A percentile compares a stretch with the other conserved stretches of the same genome.
Conservation (phyloP, 2,113 vertebrate species). For the Onychorhynchus coronatus region DNA sequence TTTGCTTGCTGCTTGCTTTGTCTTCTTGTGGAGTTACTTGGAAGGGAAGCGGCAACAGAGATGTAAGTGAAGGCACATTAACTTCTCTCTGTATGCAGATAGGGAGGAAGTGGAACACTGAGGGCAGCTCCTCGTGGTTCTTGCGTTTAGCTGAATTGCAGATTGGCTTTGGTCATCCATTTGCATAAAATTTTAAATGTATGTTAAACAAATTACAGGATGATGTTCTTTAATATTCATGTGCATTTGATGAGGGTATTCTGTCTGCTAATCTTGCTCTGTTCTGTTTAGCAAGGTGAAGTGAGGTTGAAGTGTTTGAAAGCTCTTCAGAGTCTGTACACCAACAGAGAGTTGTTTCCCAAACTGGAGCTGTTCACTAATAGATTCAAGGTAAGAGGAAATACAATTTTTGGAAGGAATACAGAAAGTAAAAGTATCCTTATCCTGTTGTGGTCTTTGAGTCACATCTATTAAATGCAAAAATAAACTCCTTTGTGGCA, state of each 20-base stretch:
- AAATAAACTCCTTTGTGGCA: neutral
- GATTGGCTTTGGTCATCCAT: neutral
- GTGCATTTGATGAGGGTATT: neutral
- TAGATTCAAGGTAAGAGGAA: constrained; percentile 91
- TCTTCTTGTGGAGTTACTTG: neutral
- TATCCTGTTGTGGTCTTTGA: neutral
- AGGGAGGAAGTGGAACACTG: neutral
- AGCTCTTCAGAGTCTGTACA: constrained; percentile 96
- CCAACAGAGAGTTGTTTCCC: constrained; percentile 95
- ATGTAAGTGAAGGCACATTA: neutral
- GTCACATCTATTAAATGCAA: neutral
- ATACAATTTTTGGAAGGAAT: neutral
- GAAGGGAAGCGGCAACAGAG: neutral
- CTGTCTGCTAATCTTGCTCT: constrained; percentile 29
- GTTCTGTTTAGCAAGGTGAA: constrained; percentile 91
- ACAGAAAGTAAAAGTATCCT: neutral
- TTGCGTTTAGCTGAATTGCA: neutral
- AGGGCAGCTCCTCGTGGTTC: neutral
- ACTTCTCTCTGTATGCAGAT: neutral
- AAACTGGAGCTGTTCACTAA: constrained; percentile 98
- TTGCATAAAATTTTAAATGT: constrained; percentile 7
- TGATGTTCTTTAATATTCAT: constrained; percentile 17
- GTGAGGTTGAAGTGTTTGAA: constrained; percentile 98
- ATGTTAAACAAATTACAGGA: constrained; percentile 5
- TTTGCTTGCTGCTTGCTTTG: neutral